Evolutionary conservation across 2,113 vertebrate species (phyloP).

Genomic region (Varanus komodoensis): DNA sequence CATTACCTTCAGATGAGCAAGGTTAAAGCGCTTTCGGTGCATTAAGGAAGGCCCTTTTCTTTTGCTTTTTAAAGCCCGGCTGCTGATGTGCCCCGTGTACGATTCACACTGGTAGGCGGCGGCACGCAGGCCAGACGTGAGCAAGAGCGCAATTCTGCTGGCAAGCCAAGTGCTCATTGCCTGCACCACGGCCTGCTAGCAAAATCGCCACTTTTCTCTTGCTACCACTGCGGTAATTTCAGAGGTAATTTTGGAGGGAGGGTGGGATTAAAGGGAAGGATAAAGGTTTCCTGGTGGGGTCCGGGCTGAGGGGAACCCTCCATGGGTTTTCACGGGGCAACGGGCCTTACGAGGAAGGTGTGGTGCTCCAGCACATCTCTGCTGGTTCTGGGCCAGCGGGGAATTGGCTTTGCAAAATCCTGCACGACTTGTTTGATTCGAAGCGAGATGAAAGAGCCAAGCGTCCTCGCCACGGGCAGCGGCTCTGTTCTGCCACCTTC

Average conservation of each 20-base stretch:
- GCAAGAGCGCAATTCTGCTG: too few relatives aligned
- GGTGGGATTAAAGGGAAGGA: too few relatives aligned
- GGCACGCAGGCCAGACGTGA: background rate
- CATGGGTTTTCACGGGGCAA: background rate
- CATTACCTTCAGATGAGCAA: background rate
- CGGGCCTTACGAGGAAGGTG: background rate
- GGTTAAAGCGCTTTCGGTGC: background rate
- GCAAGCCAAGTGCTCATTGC: too few relatives aligned
- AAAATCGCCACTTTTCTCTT: too few relatives aligned
- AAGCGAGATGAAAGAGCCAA: too few relatives aligned
- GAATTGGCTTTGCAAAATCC: background rate
- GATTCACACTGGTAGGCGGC: background rate
- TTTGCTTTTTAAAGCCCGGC: background rate
- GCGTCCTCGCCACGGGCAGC: too few relatives aligned
- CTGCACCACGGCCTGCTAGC: too few relatives aligned
- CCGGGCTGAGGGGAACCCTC: background rate
- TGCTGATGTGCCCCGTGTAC: background rate
- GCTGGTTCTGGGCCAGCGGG: background rate
- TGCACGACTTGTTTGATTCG: background rate
- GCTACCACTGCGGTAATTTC: too few relatives aligned
- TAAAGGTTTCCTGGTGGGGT: too few relatives aligned
- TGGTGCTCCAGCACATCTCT: background rate
- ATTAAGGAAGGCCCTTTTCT: background rate
- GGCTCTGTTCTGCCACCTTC: too few relatives aligned
- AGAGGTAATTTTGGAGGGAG: too few relatives aligned